Conservation (phyloP, 2,888 invertebrate species). For the Crioceris asparagi region DNA sequence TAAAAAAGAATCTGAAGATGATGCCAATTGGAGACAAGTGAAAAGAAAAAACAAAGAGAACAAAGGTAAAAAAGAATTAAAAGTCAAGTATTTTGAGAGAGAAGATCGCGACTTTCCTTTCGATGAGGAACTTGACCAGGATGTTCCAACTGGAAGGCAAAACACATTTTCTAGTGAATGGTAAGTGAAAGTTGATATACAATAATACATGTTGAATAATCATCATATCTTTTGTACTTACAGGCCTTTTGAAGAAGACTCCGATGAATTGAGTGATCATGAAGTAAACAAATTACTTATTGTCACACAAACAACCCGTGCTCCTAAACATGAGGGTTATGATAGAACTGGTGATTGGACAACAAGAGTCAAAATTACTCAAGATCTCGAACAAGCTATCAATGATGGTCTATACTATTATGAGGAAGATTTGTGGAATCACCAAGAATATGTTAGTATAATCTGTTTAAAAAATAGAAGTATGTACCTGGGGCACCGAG, state of each 20-base stretch:
- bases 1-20: slow-evolving; percentile 20
- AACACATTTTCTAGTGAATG: slow-evolving; percentile 74
- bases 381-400: slow-evolving; percentile 89
- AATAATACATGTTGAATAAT: slow-evolving; percentile 2
- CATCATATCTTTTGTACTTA: slow-evolving; percentile 7
- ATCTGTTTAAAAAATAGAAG: too few species aligned
- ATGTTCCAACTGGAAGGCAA: slow-evolving; percentile 64
- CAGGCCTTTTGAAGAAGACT: slow-evolving; percentile 66
- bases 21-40: slow-evolving; percentile 51
- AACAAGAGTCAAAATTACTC: slow-evolving; percentile 86
- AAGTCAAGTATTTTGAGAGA: slow-evolving; percentile 31
- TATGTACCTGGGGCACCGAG: too few species aligned
- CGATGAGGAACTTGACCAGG: slow-evolving; percentile 81
- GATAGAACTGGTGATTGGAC: slow-evolving; percentile 87
- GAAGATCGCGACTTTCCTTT: slow-evolving; percentile 95
- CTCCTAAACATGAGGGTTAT: slow-evolving; percentile 75
- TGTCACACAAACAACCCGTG: slow-evolving; percentile 68
- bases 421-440: slow-evolving; percentile 87
- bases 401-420: slow-evolving; percentile 95
- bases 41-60: slow-evolving; percentile 34
- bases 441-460: slow-evolving; percentile 30
- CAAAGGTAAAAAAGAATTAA: slow-evolving; percentile 28
- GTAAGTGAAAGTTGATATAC: slow-evolving; percentile 33
- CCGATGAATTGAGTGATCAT: slow-evolving; percentile 85
- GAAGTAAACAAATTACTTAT: slow-evolving; percentile 91